Evolutionary conservation across 2,113 vertebrate species (phyloP).

Genomic region (Nipponia nippon): DNA sequence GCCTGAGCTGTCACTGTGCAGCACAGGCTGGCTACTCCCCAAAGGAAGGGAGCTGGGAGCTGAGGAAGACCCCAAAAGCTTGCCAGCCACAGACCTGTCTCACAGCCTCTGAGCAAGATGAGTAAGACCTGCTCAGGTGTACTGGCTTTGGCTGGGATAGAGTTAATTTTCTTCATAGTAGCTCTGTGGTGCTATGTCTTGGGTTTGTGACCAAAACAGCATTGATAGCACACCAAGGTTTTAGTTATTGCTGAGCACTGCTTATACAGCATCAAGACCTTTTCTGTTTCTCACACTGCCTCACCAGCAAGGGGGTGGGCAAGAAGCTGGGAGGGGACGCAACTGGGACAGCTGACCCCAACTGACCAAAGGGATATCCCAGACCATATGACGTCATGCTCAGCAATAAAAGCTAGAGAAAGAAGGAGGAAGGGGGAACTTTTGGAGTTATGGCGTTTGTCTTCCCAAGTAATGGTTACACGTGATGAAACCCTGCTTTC

Average conservation of each 20-base stretch:
- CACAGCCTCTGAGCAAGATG: neutral
- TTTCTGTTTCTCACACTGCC: neutral
- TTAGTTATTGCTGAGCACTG: neutral
- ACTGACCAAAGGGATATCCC: neutral
- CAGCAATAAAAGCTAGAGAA: neutral
- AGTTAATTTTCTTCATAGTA: neutral
- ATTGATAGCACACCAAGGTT: neutral
- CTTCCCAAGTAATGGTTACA: neutral
- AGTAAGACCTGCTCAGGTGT: neutral
- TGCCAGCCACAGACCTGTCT: neutral
- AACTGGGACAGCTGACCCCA: neutral
- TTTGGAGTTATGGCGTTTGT: neutral
- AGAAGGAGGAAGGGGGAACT: neutral
- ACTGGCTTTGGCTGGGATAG: neutral
- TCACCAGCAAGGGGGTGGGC: neutral
- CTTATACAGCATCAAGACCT: neutral
- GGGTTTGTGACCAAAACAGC: neutral
- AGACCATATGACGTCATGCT: fast-evolving
- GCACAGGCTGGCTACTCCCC: neutral
- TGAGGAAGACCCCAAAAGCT: neutral
- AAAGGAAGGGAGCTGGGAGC: neutral
- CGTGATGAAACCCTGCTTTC: neutral
- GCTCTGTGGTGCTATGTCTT: neutral
- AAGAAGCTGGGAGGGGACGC: neutral
- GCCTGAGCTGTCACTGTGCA: neutral